These are phyloP conservation scores for Mellivora capensis DNA, from an alignment of 2,113 vertebrate species.

Conservation along the genomic window DNA sequence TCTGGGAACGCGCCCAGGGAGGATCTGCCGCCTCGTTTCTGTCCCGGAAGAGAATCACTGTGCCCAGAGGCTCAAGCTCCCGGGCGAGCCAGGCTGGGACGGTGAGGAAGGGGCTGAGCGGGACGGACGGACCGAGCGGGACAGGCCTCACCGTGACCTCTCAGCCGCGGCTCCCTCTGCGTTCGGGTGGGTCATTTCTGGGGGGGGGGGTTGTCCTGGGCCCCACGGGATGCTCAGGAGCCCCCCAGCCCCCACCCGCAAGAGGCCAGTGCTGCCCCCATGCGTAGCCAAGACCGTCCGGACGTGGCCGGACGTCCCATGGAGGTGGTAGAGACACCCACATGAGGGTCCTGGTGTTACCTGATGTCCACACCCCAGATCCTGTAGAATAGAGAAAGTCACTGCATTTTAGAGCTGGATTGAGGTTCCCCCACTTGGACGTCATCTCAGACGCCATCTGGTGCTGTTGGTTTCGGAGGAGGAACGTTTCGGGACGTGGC, in stretches of 20 bases:
- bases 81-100: accelerated
- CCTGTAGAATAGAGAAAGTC: neutral
- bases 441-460: neutral
- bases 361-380: neutral
- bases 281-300: neutral
- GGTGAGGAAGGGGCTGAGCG: neutral
- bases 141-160: neutral
- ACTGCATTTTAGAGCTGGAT: neutral
- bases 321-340: neutral
- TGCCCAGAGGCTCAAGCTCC: neutral
- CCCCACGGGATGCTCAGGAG: too few relatives aligned
- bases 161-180: too few relatives aligned
- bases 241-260: accelerated
- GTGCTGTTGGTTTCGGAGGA: too few relatives aligned
- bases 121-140: neutral
- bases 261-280: neutral
- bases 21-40: accelerated
- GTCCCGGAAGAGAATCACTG: accelerated
- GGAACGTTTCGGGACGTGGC: neutral
- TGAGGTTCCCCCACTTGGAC: neutral
- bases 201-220: neutral
- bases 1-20: neutral
- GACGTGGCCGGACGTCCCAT: neutral
- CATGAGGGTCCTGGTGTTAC: accelerated
- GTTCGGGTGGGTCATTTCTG: accelerated